Evolutionary conservation across 2,113 vertebrate species (phyloP).

Genomic region (Bos taurus): ARS-UCD2.0 NC_037350.1:7300001-7300500

Average conservation of each 20-base stretch:
- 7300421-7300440: neutral
- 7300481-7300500: neutral
- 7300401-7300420: neutral
- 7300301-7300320: neutral
- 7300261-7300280: neutral
- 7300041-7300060: neutral
- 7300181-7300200: neutral
- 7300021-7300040: neutral
- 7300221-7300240: neutral
- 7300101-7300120: neutral
- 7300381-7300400: neutral
- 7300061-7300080: neutral
- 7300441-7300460: neutral
- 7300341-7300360: neutral
- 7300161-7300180: neutral
- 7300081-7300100: neutral
- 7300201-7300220: neutral
- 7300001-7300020: neutral
- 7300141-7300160: neutral
- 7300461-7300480: neutral
- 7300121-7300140: neutral
- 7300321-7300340: neutral
- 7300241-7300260: neutral
- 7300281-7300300: neutral
- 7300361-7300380: neutral